These are phyloP conservation scores for Cephus pygmeus DNA, from an alignment of 2,888 invertebrate species.

Conservation along the genomic window DNA sequence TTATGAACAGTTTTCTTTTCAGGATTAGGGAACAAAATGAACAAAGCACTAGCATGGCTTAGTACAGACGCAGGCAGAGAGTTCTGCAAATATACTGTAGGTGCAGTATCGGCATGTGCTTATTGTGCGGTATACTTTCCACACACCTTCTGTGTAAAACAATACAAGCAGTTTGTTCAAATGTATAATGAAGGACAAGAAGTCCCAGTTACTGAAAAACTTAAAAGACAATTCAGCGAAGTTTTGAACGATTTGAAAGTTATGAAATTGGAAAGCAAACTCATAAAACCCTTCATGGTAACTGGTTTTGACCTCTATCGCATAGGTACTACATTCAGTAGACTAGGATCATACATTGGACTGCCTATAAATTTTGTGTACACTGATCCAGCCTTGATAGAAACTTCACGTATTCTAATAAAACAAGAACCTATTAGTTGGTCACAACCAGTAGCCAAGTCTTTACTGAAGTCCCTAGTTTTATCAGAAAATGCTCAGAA, in stretches of 20 bases:
- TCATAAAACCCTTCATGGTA: conserved; percentile 76
- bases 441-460: conserved; percentile 72
- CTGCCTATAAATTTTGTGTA: conserved; percentile 80
- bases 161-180: conserved; percentile 6
- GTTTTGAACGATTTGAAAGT: conserved; percentile 74
- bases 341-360: conserved; percentile 77
- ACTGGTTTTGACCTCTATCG: conserved; percentile 80
- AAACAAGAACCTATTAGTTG: conserved; percentile 74
- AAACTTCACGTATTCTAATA: conserved; percentile 71
- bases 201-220: conserved; percentile 68
- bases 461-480: conserved; percentile 75
- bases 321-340: conserved; percentile 70
- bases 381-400: conserved; percentile 68
- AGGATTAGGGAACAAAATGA: background rate
- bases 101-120: background rate
- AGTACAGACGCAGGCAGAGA: background rate
- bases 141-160: background rate
- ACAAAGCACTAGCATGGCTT: background rate
- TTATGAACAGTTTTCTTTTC: background rate
- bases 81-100: background rate
- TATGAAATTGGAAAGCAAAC: conserved; percentile 65
- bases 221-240: conserved; percentile 69
- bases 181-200: conserved; percentile 71
- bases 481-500: conserved; percentile 83
- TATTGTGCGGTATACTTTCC: background rate